Conservation (phyloP, 2,888 invertebrate species). For the Incurvaria masculella region DNA sequence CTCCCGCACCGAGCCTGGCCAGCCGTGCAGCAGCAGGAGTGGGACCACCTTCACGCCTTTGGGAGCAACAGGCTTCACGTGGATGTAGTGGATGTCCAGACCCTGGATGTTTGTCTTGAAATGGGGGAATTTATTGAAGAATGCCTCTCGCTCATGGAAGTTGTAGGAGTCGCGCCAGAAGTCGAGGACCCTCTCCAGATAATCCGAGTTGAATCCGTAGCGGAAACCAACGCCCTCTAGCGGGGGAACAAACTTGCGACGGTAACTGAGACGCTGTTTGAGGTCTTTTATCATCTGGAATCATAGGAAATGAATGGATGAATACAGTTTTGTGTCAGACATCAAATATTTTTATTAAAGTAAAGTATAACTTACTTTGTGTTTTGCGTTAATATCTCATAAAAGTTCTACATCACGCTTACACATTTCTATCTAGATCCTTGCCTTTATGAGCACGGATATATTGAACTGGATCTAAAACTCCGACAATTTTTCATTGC, state of each 20-base stretch:
- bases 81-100: conserved; percentile 73
- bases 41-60: conserved; percentile 50
- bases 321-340: background rate
- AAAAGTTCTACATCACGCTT: too few species aligned
- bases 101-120: conserved; percentile 74
- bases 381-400: too few species aligned
- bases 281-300: conserved; percentile 37
- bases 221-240: conserved; percentile 70
- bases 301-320: background rate
- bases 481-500: too few species aligned
- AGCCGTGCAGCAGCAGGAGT: conserved; percentile 76
- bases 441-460: too few species aligned
- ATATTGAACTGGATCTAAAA: too few species aligned
- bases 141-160: conserved; percentile 56
- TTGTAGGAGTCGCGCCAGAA: conserved; percentile 80
- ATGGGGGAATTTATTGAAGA: conserved; percentile 71
- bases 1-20: conserved; percentile 88
- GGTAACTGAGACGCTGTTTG: conserved; percentile 27
- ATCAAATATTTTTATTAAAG: too few species aligned
- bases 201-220: conserved; percentile 77
- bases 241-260: conserved; percentile 42
- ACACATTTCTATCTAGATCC: too few species aligned
- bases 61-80: conserved; percentile 51
- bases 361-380: too few species aligned
- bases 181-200: conserved; percentile 60